Percentiles rank a stretch among this genome's conserved stretches.
Evolutionary conservation across 2,113 vertebrate genomes (phyloP).

Genomic region (Poeciliopsis retropinna): DNA sequence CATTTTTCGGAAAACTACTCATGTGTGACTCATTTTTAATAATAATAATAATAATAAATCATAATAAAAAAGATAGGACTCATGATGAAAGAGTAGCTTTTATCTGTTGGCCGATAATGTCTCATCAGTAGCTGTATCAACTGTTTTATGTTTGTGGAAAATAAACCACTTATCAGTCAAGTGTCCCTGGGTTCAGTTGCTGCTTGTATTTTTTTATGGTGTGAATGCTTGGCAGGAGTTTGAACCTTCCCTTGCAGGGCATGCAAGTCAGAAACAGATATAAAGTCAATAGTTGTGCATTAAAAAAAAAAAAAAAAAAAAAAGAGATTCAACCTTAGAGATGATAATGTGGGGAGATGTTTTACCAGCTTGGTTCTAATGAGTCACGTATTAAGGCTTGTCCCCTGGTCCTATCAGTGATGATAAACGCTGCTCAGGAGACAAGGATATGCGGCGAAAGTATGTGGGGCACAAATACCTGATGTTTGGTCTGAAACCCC

Average conservation of each 20-base stretch:
- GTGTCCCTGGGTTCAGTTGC: background rate
- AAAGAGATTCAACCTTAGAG: background rate
- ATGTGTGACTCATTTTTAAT: conserved; percentile 35
- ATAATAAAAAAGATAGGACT: background rate
- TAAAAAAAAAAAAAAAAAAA: background rate
- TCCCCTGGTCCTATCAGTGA: conserved; percentile 40
- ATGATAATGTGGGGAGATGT: conserved; percentile 18
- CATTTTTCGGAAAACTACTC: background rate
- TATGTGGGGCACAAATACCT: conserved; percentile 15
- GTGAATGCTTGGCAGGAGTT: background rate
- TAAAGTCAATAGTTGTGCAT: background rate
- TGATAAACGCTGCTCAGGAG: conserved; percentile 45
- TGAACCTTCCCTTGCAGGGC: background rate
- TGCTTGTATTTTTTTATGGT: background rate
- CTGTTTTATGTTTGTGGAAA: conserved; percentile 9
- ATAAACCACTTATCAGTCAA: conserved; percentile 10
- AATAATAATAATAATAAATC: background rate
- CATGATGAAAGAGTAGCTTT: background rate
- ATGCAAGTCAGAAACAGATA: background rate
- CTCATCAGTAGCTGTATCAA: background rate
- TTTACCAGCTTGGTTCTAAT: conserved; percentile 42
- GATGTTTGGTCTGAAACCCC: conserved; percentile 38
- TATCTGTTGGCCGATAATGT: background rate
- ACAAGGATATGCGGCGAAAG: conserved; percentile 27
- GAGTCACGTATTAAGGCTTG: conserved; percentile 63